Percentiles rank a stretch among this genome's conserved stretches.
phyloP scores from a whole-genome alignment of 2,888 invertebrate species.

The Parochlus steinenii region DNA sequence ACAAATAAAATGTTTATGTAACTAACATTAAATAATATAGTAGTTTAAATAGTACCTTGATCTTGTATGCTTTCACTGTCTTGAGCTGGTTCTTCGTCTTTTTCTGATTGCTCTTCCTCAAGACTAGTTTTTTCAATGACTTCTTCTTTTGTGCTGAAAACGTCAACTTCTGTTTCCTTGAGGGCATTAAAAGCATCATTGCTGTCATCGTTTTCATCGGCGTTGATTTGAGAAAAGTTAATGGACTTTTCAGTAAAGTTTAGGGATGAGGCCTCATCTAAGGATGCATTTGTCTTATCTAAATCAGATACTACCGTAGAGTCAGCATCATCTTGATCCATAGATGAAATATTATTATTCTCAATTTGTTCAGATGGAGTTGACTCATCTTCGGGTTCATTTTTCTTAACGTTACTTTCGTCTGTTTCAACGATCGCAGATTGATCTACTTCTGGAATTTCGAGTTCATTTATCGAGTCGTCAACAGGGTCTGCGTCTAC shows the following conservation, averaged over 20 bases:
- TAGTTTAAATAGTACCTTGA: too few species aligned
- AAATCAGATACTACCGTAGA: too few species aligned
- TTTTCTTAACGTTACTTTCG: too few species aligned
- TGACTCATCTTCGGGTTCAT: too few species aligned
- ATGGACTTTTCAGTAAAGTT: constrained; percentile 9
- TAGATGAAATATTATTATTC: too few species aligned
- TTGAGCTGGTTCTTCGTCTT: constrained; percentile 13
- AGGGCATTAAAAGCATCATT: constrained; percentile 11
- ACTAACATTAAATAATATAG: too few species aligned
- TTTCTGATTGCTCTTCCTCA: constrained; percentile 7
- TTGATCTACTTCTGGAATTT: not conserved
- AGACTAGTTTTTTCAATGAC: constrained; percentile 4
- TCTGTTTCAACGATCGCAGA: too few species aligned
- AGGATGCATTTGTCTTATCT: too few species aligned
- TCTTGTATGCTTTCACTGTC: constrained; percentile 12
- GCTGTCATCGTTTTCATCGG: constrained; percentile 5
- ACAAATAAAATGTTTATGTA: too few species aligned
- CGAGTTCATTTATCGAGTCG: not conserved
- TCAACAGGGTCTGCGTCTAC: not conserved
- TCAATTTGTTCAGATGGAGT: too few species aligned
- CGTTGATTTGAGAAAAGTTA: constrained; percentile 7
- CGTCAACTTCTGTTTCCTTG: constrained; percentile 4
- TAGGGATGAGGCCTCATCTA: too few species aligned
- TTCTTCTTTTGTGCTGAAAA: constrained; percentile 5
- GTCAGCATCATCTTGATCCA: too few species aligned